Percentiles rank a stretch among this genome's conserved stretches.
Conservation (phyloP, 2,113 vertebrate species). For the Chaetodon auriga region DNA sequence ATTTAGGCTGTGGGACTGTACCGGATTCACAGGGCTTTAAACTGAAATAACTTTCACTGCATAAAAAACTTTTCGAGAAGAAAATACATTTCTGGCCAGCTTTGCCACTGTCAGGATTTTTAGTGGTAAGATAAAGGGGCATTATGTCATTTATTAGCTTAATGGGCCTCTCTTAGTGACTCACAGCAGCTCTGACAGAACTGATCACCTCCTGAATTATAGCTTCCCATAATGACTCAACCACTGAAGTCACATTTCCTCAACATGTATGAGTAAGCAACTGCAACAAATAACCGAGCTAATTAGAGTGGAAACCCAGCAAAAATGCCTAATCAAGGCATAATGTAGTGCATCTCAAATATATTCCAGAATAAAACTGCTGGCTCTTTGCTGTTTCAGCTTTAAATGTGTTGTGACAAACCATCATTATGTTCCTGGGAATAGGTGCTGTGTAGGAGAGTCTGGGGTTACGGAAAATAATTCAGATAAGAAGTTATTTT, state of each 20-base stretch:
- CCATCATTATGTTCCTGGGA: constrained; percentile 11
- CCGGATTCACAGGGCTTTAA: neutral
- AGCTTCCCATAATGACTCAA: constrained; percentile 47
- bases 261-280: constrained; percentile 39
- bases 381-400: constrained; percentile 28
- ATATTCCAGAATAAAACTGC: constrained; percentile 9
- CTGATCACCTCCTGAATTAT: constrained; percentile 54
- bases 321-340: constrained; percentile 49
- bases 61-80: constrained; percentile 27
- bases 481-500: neutral
- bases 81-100: neutral
- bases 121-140: constrained; percentile 25
- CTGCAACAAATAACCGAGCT: constrained; percentile 42
- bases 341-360: constrained; percentile 26
- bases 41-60: constrained; percentile 35
- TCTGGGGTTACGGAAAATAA: constrained; percentile 1
- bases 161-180: constrained; percentile 49
- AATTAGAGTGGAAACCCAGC: constrained; percentile 53
- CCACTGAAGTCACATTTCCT: constrained; percentile 62
- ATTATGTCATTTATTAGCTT: constrained; percentile 51
- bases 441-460: neutral
- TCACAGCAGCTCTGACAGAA: constrained; percentile 37
- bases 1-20: constrained; percentile 21
- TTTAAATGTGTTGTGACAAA: constrained; percentile 34
- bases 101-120: constrained; percentile 51